A percentile compares a stretch with the other conserved stretches of the same genome.
phyloP scores from a whole-genome alignment of 2,797 vertebrate species.

The Ctenosaura bakeri region DNA sequence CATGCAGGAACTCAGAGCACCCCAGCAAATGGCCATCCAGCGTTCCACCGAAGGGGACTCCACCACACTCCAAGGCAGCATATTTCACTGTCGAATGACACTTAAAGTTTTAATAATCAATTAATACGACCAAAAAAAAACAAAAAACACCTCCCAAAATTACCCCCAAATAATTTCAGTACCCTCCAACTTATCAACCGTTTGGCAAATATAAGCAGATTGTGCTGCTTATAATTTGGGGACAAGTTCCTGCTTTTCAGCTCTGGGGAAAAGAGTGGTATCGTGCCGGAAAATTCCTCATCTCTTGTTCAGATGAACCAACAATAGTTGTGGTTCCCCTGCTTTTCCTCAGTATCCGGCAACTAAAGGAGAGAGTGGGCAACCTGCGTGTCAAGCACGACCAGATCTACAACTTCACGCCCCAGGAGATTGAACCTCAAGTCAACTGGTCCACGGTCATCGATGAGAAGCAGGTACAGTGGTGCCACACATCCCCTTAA shows the following conservation, averaged over 20 bases:
- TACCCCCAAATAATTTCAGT: no score
- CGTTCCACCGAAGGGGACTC: no score
- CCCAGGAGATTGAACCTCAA: constrained; percentile 85
- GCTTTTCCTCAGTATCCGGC: constrained; percentile 85
- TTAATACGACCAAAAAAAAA: no score
- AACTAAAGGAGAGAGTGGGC: constrained; percentile 89
- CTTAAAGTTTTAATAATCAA: no score
- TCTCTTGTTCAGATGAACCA: background rate
- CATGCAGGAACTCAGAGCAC: no score
- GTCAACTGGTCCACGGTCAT: constrained; percentile 94
- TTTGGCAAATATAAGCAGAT: background rate
- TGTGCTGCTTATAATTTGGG: background rate
- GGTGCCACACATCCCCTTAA: background rate
- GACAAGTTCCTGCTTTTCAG: no score
- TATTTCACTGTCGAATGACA: no score
- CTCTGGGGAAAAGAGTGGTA: background rate
- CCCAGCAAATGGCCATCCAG: no score
- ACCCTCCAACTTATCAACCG: background rate
- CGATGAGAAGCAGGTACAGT: constrained; percentile 91
- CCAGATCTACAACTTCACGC: constrained; percentile 88
- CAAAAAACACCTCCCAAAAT: no score
- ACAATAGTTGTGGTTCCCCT: background rate
- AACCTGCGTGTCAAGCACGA: constrained; percentile 87
- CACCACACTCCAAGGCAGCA: no score
- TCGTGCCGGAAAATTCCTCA: no score